A percentile compares a stretch with the other conserved stretches of the same genome.
Evolutionary conservation across 2,797 vertebrate genomes (phyloP).

Genomic region (Neosalanx taihuensis): DNA sequence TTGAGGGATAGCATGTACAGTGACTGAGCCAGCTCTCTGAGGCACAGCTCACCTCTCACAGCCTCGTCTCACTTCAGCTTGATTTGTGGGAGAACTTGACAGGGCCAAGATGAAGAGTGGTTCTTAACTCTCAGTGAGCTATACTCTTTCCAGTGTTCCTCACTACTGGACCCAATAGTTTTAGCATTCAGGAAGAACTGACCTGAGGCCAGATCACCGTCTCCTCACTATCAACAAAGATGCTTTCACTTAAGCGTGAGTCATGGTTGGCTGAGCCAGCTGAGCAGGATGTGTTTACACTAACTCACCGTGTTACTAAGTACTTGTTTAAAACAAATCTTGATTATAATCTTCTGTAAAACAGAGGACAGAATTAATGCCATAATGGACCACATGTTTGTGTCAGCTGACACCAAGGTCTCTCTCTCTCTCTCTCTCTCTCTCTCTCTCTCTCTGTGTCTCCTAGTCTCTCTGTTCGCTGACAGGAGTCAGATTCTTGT

Average conservation of each 20-base stretch:
- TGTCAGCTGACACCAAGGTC: neutral
- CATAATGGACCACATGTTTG: neutral
- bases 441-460: neutral
- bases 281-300: conserved; percentile 10
- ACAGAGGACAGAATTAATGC: neutral
- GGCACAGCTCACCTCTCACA: neutral
- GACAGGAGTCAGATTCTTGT: neutral
- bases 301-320: neutral
- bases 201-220: neutral
- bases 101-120: neutral
- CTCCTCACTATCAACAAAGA: neutral
- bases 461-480: neutral
- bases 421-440: neutral
- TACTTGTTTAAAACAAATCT: conserved; percentile 20
- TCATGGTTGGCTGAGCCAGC: conserved; percentile 1
- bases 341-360: neutral
- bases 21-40: conserved; percentile 3
- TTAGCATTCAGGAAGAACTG: neutral
- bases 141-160: neutral
- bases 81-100: neutral
- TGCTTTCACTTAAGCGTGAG: neutral
- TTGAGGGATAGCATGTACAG: neutral
- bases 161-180: neutral
- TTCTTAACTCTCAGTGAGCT: neutral
- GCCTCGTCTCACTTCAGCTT: neutral